Conservation (phyloP, 2,113 vertebrate genomes). For the Neodon shergylaensis region DNA sequence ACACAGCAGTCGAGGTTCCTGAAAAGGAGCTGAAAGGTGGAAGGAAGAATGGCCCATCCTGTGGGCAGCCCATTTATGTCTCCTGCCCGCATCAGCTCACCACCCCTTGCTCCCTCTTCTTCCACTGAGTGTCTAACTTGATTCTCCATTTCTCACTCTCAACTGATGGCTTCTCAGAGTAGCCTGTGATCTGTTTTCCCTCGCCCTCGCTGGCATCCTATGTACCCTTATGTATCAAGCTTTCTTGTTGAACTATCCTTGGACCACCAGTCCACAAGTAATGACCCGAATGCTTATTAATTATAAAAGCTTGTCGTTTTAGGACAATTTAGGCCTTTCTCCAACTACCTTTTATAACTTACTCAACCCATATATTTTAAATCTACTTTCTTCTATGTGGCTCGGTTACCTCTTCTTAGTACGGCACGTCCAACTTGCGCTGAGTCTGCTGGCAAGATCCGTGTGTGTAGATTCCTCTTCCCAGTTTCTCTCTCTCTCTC, state of each 20-base stretch:
- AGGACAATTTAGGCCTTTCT: background rate
- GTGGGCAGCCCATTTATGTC: no score
- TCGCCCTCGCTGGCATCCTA: background rate
- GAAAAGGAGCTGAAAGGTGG: background rate
- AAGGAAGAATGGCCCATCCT: background rate
- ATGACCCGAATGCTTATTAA: background rate
- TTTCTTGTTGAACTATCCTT: background rate
- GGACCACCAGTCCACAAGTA: background rate
- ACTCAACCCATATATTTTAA: background rate
- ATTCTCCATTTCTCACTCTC: background rate
- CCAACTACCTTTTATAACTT: background rate
- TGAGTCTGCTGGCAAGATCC: background rate
- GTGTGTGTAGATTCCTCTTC: background rate
- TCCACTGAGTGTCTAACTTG: background rate
- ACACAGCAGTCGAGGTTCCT: background rate
- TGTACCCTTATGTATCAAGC: background rate
- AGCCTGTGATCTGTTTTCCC: background rate
- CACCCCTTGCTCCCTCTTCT: background rate
- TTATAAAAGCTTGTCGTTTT: background rate
- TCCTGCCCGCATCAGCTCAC: background rate
- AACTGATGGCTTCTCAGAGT: background rate
- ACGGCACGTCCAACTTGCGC: background rate
- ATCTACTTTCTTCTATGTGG: background rate
- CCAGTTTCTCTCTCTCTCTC: no score
- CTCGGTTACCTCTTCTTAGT: background rate